phyloP scores from a whole-genome alignment of 2,888 invertebrate genomes.

The Auanema freiburgensis region DNA sequence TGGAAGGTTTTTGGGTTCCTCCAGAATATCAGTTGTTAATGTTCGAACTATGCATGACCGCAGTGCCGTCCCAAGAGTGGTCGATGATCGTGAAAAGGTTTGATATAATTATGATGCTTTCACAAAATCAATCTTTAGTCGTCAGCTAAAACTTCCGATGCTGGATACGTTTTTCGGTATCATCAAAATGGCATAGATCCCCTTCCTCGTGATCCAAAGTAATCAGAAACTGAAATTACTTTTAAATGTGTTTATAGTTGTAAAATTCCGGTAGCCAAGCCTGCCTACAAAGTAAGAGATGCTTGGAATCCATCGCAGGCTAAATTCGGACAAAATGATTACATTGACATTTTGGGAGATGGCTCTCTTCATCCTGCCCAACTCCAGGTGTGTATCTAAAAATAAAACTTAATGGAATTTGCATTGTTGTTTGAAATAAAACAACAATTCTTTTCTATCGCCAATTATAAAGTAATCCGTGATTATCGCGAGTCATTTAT shows the following conservation, averaged over 20 bases:
- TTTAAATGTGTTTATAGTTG: constrained; percentile 9
- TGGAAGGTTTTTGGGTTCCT: too few relatives aligned
- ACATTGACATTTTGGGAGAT: constrained; percentile 80
- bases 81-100: constrained; percentile 57
- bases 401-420: not conserved
- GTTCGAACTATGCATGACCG: constrained; percentile 47
- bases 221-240: not conserved
- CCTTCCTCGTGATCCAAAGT: constrained; percentile 57
- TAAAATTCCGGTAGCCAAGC: constrained; percentile 46
- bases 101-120: not conserved
- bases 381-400: constrained; percentile 66
- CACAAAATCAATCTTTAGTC: constrained; percentile 10
- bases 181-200: constrained; percentile 59
- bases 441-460: not conserved
- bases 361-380: constrained; percentile 81
- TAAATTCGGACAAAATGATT: constrained; percentile 61
- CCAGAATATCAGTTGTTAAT: not conserved
- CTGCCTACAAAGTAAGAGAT: constrained; percentile 48
- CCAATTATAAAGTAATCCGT: too few relatives aligned
- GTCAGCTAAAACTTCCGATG: constrained; percentile 29
- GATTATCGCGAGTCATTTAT: too few relatives aligned
- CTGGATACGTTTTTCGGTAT: constrained; percentile 60
- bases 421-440: not conserved
- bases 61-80: constrained; percentile 56
- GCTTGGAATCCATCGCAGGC: constrained; percentile 45